phyloP scores from a whole-genome alignment of 2,888 invertebrate genomes.

The Hesperia comma region DNA sequence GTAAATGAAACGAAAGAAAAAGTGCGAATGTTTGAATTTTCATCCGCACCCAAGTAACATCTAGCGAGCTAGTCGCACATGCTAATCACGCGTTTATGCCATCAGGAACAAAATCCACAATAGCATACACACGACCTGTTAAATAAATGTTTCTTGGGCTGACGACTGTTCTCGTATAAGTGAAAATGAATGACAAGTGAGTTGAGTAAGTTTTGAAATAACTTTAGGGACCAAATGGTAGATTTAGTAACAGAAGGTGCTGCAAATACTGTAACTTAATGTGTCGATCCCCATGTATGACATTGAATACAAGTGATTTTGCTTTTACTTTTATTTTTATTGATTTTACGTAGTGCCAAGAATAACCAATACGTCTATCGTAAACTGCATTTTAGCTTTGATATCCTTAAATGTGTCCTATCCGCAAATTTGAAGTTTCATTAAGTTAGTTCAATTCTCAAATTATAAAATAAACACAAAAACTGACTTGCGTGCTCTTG shows the following conservation, averaged over 20 bases:
- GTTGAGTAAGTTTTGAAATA: slow-evolving; percentile 30
- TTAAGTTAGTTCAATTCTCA: too few relatives aligned
- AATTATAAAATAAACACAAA: not conserved
- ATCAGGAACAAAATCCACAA: not conserved
- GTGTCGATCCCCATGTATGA: too few relatives aligned
- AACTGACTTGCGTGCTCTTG: slow-evolving; percentile 62
- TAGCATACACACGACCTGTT: not conserved
- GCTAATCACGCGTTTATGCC: slow-evolving; percentile 7
- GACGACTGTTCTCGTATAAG: slow-evolving; percentile 13
- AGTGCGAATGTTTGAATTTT: slow-evolving; percentile 81
- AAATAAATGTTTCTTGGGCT: not conserved
- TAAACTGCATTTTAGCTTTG: too few relatives aligned
- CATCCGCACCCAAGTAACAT: slow-evolving; percentile 51
- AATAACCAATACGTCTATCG: too few relatives aligned
- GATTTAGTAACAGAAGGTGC: not conserved
- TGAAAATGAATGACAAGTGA: slow-evolving; percentile 35
- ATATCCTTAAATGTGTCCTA: too few relatives aligned
- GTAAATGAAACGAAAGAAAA: slow-evolving; percentile 82
- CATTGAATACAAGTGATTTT: too few relatives aligned
- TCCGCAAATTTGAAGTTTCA: too few relatives aligned
- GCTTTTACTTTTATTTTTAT: slow-evolving; percentile 3
- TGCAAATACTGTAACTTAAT: too few relatives aligned
- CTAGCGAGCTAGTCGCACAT: not conserved
- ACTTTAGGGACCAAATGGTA: slow-evolving; percentile 13
- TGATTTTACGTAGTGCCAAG: slow-evolving; percentile 4